Evolutionary conservation across 2,797 vertebrate species (phyloP), one percentile per base, ranked within the genome.

Genomic region (Rhinichthys osculus): DNA sequence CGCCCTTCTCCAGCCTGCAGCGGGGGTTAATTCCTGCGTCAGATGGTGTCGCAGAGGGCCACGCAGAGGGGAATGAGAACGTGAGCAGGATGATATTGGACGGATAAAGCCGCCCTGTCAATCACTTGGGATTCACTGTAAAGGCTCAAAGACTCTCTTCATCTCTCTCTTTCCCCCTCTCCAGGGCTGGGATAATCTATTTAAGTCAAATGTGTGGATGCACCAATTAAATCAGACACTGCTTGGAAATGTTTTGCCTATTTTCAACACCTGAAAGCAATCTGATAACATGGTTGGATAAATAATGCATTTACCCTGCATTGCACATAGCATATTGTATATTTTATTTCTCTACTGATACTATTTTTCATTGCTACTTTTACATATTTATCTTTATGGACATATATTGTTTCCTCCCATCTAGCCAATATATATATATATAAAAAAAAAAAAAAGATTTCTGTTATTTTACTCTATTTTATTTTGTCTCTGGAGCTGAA

Each of bases 21-120:
- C 89, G 92, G 94, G 94, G 95, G 95, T 96, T 96, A 96, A 96
- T 95, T 95, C 92, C 93, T 92, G 92, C 94, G 84, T 93, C 93
- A 94, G 94, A 95, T 94, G 93, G 94, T 94, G 94, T 92, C 93
- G 93, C 82, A 7, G 70, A 69, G 80, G 87, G 89, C 83, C 71
- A 83, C 92, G 92, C 90, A 91, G 93, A 94, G 95, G 94, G 67
- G 94, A 94, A 95, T 93, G 94, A 92, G 92, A 95, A 95, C 95
- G 95, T 96, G 95, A 90, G 90, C 91, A 90, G 89, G 93, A 92
- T 91, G 93, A 94, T 95, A 96, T 96, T 96, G 93, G 92, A 93
- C 93, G 94, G 95, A 96, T 96, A 94, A 94, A 95, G 90, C 88
- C 89, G 89, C 90, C 88, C 93, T 95, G 94, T 95, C 95, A 96